These are phyloP conservation scores for Hemithea aestivaria DNA, from an alignment of 2,888 invertebrate species.

Conservation along the genomic window DNA sequence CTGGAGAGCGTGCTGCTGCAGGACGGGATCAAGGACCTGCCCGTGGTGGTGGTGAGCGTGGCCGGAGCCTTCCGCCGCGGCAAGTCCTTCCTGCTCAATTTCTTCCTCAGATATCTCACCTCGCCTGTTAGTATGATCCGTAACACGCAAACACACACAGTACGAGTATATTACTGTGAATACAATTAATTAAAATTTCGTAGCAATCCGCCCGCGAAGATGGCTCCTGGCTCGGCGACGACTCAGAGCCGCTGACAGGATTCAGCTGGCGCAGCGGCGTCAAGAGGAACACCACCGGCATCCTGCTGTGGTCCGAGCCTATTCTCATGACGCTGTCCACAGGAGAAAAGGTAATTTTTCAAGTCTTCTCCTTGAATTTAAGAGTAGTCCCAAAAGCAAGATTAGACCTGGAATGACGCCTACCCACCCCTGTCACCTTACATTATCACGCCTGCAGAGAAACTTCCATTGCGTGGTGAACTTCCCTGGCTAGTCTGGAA, in stretches of 20 bases:
- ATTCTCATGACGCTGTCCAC: conserved; percentile 82
- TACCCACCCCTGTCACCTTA: no score
- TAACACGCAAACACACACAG: no score
- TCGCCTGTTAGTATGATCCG: conserved; percentile 17
- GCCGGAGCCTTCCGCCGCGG: conserved; percentile 31
- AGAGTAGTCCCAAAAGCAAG: no score
- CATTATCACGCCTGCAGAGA: no score
- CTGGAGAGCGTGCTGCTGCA: conserved; percentile 18
- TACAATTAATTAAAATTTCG: not conserved
- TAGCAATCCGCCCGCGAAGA: conserved; percentile 18
- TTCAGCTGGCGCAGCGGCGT: conserved; percentile 96
- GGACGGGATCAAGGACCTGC: conserved; percentile 19
- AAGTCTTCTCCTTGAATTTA: no score
- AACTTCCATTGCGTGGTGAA: no score
- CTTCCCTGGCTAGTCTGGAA: no score
- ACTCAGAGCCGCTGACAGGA: conserved; percentile 69
- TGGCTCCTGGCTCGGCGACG: conserved; percentile 20
- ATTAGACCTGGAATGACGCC: no score
- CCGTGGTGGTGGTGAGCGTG: conserved; percentile 30
- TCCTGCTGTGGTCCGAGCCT: conserved; percentile 92
- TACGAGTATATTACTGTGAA: no score
- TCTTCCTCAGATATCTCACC: conserved; percentile 26
- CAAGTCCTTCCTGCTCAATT: conserved; percentile 33
- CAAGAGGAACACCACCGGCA: conserved; percentile 94
- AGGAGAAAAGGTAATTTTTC: conserved; percentile 9